Evolutionary conservation across 2,113 vertebrate species (phyloP).

Genomic region (Blennius ocellaris): DNA sequence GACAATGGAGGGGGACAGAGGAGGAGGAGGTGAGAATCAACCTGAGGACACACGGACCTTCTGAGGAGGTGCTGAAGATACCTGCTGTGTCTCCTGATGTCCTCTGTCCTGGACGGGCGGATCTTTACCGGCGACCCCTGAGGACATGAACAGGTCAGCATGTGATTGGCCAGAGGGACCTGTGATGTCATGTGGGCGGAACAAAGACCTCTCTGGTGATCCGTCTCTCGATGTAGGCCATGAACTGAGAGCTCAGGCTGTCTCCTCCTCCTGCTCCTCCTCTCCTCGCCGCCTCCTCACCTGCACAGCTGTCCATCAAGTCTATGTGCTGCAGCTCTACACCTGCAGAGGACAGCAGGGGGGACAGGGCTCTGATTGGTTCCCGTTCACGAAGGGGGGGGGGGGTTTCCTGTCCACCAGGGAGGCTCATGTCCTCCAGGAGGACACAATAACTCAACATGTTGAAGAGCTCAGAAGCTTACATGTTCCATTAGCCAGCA

Average conservation of each 20-base stretch:
- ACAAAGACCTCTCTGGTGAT: conserved; percentile 70
- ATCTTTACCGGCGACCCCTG: conserved; percentile 88
- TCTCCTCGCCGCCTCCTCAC: conserved; percentile 58
- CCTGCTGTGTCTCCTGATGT: conserved; percentile 85
- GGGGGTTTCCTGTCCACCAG: too few species aligned
- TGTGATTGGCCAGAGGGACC: background rate
- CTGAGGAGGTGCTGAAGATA: conserved; percentile 41
- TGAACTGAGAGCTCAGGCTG: conserved; percentile 80
- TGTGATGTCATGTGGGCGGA: background rate
- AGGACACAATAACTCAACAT: too few species aligned
- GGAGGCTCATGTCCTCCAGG: too few species aligned
- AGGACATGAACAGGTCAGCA: background rate
- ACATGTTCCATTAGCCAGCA: conserved; percentile 91
- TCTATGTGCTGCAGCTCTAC: conserved; percentile 75
- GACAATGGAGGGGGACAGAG: background rate
- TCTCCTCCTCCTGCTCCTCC: conserved; percentile 22
- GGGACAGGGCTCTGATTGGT: too few species aligned
- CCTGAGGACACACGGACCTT: background rate
- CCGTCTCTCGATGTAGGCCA: conserved; percentile 79
- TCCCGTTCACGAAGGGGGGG: too few species aligned
- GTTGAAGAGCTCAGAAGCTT: conserved; percentile 40
- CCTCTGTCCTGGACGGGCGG: conserved; percentile 81
- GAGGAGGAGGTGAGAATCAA: background rate
- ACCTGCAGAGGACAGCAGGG: conserved; percentile 24
- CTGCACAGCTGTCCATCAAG: conserved; percentile 75